Conservation (phyloP, 2,888 invertebrate genomes). For the Sinohyriopsis cumingii region DNA sequence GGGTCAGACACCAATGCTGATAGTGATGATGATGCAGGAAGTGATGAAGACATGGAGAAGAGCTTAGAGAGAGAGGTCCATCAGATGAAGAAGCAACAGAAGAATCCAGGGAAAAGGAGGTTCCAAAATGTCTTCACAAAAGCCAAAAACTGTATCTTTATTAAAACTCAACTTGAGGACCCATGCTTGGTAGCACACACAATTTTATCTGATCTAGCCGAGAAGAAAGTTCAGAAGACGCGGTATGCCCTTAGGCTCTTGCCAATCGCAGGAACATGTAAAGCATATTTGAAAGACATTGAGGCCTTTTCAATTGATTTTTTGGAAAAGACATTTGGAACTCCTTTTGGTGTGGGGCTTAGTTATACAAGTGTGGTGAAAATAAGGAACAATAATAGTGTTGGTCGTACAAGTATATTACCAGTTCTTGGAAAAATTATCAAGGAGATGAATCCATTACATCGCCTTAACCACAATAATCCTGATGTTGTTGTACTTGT, state of each 20-base stretch:
- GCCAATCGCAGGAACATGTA: conserved; percentile 86
- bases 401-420: conserved; percentile 78
- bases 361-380: conserved; percentile 62
- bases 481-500: conserved; percentile 86
- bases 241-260: conserved; percentile 85
- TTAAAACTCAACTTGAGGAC: conserved; percentile 83
- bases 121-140: conserved; percentile 83
- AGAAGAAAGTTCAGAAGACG: conserved; percentile 81
- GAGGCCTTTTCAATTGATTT: conserved; percentile 79
- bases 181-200: conserved; percentile 82
- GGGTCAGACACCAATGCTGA: conserved; percentile 49
- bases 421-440: conserved; percentile 82
- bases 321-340: conserved; percentile 81
- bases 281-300: conserved; percentile 84
- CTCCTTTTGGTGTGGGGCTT: conserved; percentile 37
- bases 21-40: conserved; percentile 75
- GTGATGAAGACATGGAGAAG: conserved; percentile 73
- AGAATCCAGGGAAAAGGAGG: conserved; percentile 47
- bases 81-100: conserved; percentile 44
- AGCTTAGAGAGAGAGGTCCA: conserved; percentile 67
- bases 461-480: conserved; percentile 81
- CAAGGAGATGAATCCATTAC: conserved; percentile 77
- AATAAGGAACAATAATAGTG: conserved; percentile 60
- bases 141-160: conserved; percentile 88
- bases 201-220: conserved; percentile 83